Evolutionary conservation across 2,888 invertebrate genomes (phyloP).

Genomic region (Chelonus formosanus): DNA sequence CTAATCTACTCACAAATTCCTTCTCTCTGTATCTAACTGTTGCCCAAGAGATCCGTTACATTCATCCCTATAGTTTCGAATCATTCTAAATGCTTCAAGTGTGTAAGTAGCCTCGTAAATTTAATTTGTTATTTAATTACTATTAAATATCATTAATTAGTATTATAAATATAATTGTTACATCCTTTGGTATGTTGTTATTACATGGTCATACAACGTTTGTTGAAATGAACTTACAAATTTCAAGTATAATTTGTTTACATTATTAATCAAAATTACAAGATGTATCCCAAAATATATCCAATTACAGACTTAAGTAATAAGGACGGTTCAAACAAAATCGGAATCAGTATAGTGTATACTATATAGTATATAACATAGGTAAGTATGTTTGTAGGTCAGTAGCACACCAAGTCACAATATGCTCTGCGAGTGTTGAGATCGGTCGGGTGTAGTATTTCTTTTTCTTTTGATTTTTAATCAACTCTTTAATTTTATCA

Average conservation of each 20-base stretch:
- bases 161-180: too few relatives aligned
- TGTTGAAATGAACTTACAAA: too few relatives aligned
- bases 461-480: too few relatives aligned
- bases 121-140: too few relatives aligned
- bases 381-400: constrained; percentile 64
- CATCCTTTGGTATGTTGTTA: too few relatives aligned
- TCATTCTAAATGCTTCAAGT: not conserved
- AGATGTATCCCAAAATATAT: too few relatives aligned
- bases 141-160: too few relatives aligned
- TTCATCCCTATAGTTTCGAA: constrained; percentile 23
- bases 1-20: constrained; percentile 21
- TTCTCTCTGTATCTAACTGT: constrained; percentile 22
- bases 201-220: too few relatives aligned
- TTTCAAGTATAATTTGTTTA: too few relatives aligned
- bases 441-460: not conserved
- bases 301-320: not conserved
- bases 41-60: constrained; percentile 35
- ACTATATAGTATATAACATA: constrained; percentile 55
- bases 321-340: constrained; percentile 25
- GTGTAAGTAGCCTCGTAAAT: too few relatives aligned
- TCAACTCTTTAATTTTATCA: not conserved
- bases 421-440: constrained; percentile 37
- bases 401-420: constrained; percentile 57
- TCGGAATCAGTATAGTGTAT: constrained; percentile 40
- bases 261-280: too few relatives aligned